Base-by-base conservation (phyloP, 1,140 invertebrate genomes). In the Bombus difficillimus region DNA sequence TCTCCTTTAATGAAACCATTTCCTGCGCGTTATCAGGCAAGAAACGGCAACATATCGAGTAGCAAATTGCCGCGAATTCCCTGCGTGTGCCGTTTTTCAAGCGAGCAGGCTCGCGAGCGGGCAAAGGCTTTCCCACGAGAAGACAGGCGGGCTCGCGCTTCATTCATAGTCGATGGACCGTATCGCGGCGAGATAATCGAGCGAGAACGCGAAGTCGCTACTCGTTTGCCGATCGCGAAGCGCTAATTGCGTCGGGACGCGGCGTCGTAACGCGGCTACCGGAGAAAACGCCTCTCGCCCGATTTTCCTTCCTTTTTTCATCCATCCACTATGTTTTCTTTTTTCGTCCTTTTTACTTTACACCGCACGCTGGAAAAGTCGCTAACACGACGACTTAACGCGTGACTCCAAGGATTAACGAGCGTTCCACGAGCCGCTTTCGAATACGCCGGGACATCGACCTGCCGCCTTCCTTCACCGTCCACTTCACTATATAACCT, bases 371-470 rank as follows among this genome's bases (percentile, higher is more conserved):
- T 13, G 47, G 57, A 73, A 83, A 80, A 85, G 82, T 73, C 12
- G 86, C 73, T 74, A 88, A 82, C 82, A 68, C 73, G 74, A 81
- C 81, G 71, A 82, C 72, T 85, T 89, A 43, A 75, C 87, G 68
- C 84, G 72, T 41, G 74, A 74, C 71, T 77, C 81, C 76, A 69
- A 88, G 86, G 81, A 88, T 88, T 88, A 88, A 88, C 87, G 86
- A 88, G 87, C 62, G 80, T 75, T 41, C 72, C 76, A 72, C 71
- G 47, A 62, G 69, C 62, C 68, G 85, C 74, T 88, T 88, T 82
- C 88, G 78, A 85, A 89, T 85, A 77, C 73, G 78, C 74, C 57
- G 82, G 83, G 69, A 87, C 88, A 69, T 81, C 86, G 88, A 89
- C 88, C 86, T 71, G 47, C 47, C 47, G 57, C 78, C 18, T 22